A percentile compares a stretch with the other conserved stretches of the same genome.
phyloP scores from a whole-genome alignment of 2,888 invertebrate species.

The Suillia variegata region DNA sequence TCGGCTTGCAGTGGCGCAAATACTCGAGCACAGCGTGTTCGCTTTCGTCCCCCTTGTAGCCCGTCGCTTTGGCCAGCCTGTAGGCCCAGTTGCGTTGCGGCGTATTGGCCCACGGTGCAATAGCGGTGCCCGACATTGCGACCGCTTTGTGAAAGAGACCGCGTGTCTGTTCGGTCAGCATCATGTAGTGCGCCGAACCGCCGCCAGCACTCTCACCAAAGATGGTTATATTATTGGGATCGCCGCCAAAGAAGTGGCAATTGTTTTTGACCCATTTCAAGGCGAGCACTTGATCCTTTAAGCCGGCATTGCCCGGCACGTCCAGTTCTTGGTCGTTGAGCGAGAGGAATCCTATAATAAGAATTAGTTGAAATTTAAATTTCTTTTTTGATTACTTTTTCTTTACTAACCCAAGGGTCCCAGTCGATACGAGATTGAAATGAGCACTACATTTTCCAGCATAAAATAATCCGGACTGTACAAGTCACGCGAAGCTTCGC shows the following conservation, averaged over 20 bases:
- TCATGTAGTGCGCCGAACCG: constrained; percentile 62
- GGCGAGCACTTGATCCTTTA: constrained; percentile 64
- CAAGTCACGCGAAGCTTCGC: constrained; percentile 59
- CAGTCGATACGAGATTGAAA: constrained; percentile 63
- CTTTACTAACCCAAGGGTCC: constrained; percentile 58
- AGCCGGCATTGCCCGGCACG: constrained; percentile 64
- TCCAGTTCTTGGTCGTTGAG: constrained; percentile 61
- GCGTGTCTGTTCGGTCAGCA: constrained; percentile 62
- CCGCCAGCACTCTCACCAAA: constrained; percentile 65
- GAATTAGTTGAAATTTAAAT: background rate
- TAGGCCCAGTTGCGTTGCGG: constrained; percentile 50
- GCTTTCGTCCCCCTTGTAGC: constrained; percentile 50
- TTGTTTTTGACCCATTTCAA: constrained; percentile 64
- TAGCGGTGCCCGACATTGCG: constrained; percentile 54
- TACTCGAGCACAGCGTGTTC: constrained; percentile 56
- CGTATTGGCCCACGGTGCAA: constrained; percentile 55
- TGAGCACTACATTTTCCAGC: constrained; percentile 62
- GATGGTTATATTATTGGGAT: constrained; percentile 63
- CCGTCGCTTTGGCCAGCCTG: constrained; percentile 54
- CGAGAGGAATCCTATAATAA: constrained; percentile 59
- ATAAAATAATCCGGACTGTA: constrained; percentile 63
- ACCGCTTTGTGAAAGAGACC: constrained; percentile 57
- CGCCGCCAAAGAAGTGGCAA: constrained; percentile 63
- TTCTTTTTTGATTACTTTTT: background rate
- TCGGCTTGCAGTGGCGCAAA: constrained; percentile 52